These are phyloP conservation scores for Numida meleagris DNA, from an alignment of 2,113 vertebrate species.

Conservation along the genomic window DNA sequence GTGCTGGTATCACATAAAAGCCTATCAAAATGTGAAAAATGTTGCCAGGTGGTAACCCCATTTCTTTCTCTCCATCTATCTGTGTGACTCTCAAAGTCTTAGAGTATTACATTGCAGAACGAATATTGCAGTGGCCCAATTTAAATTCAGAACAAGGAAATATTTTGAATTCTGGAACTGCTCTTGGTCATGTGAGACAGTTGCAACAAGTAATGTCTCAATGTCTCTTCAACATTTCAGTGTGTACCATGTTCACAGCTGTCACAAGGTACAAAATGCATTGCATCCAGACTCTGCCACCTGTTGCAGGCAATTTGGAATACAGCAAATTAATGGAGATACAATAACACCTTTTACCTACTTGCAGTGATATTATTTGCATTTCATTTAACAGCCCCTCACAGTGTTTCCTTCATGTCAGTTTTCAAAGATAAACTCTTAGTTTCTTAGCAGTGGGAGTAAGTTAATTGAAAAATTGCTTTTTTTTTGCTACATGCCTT, in stretches of 20 bases:
- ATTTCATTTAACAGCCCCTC: constrained; percentile 27
- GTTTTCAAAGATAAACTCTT: neutral
- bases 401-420: neutral
- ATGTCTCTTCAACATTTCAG: constrained; percentile 68
- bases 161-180: constrained; percentile 78
- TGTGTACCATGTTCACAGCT: constrained; percentile 64
- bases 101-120: constrained; percentile 72
- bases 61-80: neutral
- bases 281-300: constrained; percentile 63
- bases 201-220: constrained; percentile 54
- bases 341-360: constrained; percentile 25
- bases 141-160: constrained; percentile 78
- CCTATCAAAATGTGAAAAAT: neutral
- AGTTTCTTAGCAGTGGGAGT: constrained; percentile 7
- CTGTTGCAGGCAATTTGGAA: constrained; percentile 74
- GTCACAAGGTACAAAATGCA: constrained; percentile 74
- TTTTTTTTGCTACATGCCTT: neutral
- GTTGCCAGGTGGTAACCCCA: neutral
- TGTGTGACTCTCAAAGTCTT: constrained; percentile 10
- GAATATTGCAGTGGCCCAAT: constrained; percentile 61
- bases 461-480: neutral
- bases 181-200: constrained; percentile 64
- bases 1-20: neutral
- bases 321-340: constrained; percentile 56
- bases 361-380: neutral